These are phyloP conservation scores for Enteromius treurensis DNA, from an alignment of 2,797 vertebrate genomes.

Conservation along the genomic window DNA sequence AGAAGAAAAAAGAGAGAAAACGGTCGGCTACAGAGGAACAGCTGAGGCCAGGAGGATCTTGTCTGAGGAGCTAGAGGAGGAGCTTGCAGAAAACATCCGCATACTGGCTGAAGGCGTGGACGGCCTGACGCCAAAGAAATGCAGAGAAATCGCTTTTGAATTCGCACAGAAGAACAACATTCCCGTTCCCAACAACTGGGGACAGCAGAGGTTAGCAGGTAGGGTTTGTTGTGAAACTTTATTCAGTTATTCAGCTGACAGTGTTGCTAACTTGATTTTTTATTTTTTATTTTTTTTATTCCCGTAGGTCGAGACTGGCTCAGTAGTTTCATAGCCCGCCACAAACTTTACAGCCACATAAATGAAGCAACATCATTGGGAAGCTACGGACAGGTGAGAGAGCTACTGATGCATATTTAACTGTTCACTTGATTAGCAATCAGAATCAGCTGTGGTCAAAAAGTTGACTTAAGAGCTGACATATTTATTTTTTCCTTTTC, in stretches of 20 bases:
- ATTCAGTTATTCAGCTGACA: not conserved
- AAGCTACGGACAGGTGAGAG: constrained; percentile 37
- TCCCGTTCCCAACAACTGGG: constrained; percentile 52
- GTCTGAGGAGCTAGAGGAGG: constrained; percentile 48
- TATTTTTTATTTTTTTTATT: too few relatives aligned
- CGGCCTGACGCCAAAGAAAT: constrained; percentile 48
- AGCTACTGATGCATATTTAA: not conserved
- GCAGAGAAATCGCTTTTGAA: constrained; percentile 39
- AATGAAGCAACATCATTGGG: constrained; percentile 40
- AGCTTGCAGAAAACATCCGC: constrained; percentile 50
- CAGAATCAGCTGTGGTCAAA: not conserved
- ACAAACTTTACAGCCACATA: constrained; percentile 37
- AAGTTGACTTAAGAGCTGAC: too few relatives aligned
- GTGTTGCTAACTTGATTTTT: constrained; percentile 18
- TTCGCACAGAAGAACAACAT: constrained; percentile 46
- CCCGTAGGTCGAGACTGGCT: constrained; percentile 51
- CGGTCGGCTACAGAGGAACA: constrained; percentile 21
- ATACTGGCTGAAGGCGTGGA: constrained; percentile 41
- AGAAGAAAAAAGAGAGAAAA: constrained; percentile 1
- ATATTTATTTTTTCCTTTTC: not conserved
- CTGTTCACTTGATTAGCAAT: too few relatives aligned
- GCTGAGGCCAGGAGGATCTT: constrained; percentile 53
- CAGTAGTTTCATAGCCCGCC: constrained; percentile 38
- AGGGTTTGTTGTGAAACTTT: not conserved
- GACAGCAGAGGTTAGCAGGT: constrained; percentile 45